A percentile compares a stretch with the other conserved stretches of the same genome.
Evolutionary conservation across 2,888 invertebrate species (phyloP).

Genomic region (Sisyra terminalis): DNA sequence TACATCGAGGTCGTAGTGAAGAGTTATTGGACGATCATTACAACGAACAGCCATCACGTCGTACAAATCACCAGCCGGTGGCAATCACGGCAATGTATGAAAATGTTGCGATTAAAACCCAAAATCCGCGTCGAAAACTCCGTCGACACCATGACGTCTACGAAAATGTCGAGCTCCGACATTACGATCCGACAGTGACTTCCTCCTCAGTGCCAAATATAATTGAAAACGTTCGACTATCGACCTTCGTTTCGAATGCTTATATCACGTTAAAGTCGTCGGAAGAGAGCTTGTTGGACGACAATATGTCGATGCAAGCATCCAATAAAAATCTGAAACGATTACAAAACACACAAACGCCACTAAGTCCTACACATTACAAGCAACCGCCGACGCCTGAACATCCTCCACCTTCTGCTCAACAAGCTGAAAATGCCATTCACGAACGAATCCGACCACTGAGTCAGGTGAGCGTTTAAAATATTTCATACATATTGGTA

Average conservation of each 20-base stretch:
- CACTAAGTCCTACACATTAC: slow-evolving; percentile 79
- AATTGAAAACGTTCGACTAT: slow-evolving; percentile 13
- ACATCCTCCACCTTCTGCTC: slow-evolving; percentile 82
- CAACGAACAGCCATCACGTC: slow-evolving; percentile 8
- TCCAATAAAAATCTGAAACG: slow-evolving; percentile 12
- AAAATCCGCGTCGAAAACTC: slow-evolving; percentile 54
- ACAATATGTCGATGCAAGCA: slow-evolving; percentile 14
- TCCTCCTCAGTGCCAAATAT: slow-evolving; percentile 22
- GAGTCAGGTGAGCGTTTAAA: slow-evolving; percentile 61
- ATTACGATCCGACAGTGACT: slow-evolving; percentile 16
- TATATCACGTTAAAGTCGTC: slow-evolving; percentile 39
- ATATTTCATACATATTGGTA: neutral
- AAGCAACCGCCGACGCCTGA: slow-evolving; percentile 87
- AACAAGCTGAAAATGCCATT: slow-evolving; percentile 76
- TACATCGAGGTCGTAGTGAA: slow-evolving; percentile 14
- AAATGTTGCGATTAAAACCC: slow-evolving; percentile 51
- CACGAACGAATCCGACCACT: slow-evolving; percentile 78
- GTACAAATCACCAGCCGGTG: slow-evolving; percentile 37
- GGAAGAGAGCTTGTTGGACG: slow-evolving; percentile 41
- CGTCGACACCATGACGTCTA: slow-evolving; percentile 36
- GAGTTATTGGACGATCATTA: slow-evolving; percentile 20
- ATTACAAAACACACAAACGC: slow-evolving; percentile 32
- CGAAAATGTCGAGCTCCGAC: slow-evolving; percentile 39
- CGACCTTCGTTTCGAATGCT: slow-evolving; percentile 35
- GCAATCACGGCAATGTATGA: slow-evolving; percentile 59